A percentile compares a stretch with the other conserved stretches of the same genome.
These are phyloP conservation scores for Pristionchus mayeri DNA, from an alignment of 2,888 invertebrate species.

Conservation along the genomic window DNA sequence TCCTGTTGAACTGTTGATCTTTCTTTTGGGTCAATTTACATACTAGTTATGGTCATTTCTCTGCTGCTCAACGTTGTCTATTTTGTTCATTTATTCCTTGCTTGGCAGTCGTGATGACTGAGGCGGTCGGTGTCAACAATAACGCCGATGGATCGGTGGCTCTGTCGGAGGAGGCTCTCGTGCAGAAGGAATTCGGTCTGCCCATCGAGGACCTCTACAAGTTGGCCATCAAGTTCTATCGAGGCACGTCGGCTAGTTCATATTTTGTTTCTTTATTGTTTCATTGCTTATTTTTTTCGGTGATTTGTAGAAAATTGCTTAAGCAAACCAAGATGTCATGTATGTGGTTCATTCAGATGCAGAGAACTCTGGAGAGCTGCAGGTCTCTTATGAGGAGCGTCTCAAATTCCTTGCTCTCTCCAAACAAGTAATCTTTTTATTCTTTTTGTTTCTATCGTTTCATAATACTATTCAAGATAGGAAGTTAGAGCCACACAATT, in stretches of 20 bases:
- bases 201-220: conserved; percentile 86
- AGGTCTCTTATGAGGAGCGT: conserved; percentile 69
- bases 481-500: too few relatives aligned
- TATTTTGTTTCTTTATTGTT: neutral
- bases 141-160: conserved; percentile 51
- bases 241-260: conserved; percentile 82
- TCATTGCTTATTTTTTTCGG: neutral
- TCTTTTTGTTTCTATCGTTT: neutral
- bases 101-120: conserved; percentile 21
- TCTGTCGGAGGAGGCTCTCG: conserved; percentile 61
- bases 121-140: conserved; percentile 13
- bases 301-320: too few relatives aligned
- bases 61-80: neutral
- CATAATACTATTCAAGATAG: neutral
- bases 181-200: conserved; percentile 77
- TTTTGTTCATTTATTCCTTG: neutral
- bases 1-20: neutral
- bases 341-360: conserved; percentile 62
- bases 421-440: conserved; percentile 64
- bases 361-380: conserved; percentile 64
- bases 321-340: too few relatives aligned
- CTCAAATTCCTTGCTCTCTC: conserved; percentile 69
- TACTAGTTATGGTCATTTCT: neutral
- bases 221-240: conserved; percentile 91
- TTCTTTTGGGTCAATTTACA: neutral